These are phyloP conservation scores for Myotis findleyi DNA, from an alignment of 2,797 vertebrate species.

Conservation along the genomic window DNA sequence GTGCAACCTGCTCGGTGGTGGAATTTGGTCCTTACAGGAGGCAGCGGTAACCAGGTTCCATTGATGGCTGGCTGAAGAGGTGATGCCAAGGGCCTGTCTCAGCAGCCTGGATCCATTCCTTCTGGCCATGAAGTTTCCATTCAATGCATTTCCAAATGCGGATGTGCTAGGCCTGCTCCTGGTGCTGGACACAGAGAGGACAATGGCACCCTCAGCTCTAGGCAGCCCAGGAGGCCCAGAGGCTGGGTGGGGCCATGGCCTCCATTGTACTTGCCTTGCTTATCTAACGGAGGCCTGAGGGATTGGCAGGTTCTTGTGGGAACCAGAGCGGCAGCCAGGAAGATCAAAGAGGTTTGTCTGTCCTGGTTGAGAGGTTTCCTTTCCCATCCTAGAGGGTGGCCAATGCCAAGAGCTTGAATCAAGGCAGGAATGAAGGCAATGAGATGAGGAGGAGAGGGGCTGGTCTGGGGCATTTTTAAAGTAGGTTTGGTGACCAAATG, in stretches of 20 bases:
- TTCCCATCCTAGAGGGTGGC: not conserved
- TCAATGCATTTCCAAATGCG: rapidly evolving
- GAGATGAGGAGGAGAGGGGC: not conserved
- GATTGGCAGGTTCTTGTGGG: not conserved
- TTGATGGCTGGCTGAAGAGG: no score
- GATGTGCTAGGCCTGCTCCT: not conserved
- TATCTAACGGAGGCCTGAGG: not conserved
- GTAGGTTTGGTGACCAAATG: not conserved
- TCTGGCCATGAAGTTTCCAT: not conserved
- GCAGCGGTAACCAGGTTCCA: not conserved
- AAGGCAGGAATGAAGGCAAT: not conserved
- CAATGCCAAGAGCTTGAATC: not conserved
- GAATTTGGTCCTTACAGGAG: not conserved
- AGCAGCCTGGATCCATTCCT: not conserved
- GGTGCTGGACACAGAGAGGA: not conserved
- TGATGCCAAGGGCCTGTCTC: not conserved
- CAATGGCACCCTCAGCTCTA: not conserved
- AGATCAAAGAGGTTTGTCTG: not conserved
- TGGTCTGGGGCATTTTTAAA: not conserved
- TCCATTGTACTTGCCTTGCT: not conserved
- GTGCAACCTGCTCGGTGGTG: not conserved
- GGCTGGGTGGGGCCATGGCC: not conserved
- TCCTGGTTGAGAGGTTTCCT: not conserved
- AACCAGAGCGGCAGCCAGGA: not conserved
- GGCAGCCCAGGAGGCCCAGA: not conserved